These are phyloP conservation scores for Pelosia muscerda DNA, from an alignment of 2,888 invertebrate genomes.

Conservation along the genomic window DNA sequence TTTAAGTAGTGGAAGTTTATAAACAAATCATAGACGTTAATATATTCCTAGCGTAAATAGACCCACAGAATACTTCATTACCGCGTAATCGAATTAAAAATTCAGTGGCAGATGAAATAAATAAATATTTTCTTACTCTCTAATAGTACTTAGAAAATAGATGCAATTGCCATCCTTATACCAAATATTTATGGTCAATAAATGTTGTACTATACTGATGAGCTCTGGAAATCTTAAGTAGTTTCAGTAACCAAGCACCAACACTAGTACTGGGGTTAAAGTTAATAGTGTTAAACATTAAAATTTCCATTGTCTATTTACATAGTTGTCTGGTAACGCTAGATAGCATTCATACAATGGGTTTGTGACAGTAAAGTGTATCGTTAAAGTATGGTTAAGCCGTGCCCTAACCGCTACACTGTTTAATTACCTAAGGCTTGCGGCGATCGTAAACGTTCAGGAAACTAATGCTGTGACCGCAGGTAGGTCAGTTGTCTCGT, in stretches of 20 bases:
- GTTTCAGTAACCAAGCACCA: background rate
- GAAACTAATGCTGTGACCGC: slow-evolving; percentile 82
- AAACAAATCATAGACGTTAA: no score
- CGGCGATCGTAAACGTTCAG: slow-evolving; percentile 70
- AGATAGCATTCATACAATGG: slow-evolving; percentile 65
- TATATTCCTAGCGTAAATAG: no score
- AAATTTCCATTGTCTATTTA: slow-evolving; percentile 55
- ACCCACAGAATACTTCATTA: no score
- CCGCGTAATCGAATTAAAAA: no score
- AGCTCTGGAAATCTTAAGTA: background rate
- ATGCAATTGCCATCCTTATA: no score
- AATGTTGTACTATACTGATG: background rate
- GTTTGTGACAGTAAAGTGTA: slow-evolving; percentile 68
- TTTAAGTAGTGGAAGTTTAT: no score
- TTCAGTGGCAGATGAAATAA: no score
- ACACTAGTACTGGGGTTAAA: background rate
- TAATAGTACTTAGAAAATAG: no score
- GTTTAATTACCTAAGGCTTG: slow-evolving; percentile 79
- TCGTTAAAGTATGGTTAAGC: slow-evolving; percentile 77
- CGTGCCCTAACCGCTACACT: slow-evolving; percentile 71
- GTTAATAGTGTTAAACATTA: slow-evolving; percentile 21
- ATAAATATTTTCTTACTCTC: no score
- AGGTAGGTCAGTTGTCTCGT: slow-evolving; percentile 71
- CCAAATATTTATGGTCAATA: no score
- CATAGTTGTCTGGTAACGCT: slow-evolving; percentile 66